Evolutionary conservation across 2,888 invertebrate species (phyloP), one percentile per base, ranked within the genome.

Genomic region (Tuta absoluta): DNA sequence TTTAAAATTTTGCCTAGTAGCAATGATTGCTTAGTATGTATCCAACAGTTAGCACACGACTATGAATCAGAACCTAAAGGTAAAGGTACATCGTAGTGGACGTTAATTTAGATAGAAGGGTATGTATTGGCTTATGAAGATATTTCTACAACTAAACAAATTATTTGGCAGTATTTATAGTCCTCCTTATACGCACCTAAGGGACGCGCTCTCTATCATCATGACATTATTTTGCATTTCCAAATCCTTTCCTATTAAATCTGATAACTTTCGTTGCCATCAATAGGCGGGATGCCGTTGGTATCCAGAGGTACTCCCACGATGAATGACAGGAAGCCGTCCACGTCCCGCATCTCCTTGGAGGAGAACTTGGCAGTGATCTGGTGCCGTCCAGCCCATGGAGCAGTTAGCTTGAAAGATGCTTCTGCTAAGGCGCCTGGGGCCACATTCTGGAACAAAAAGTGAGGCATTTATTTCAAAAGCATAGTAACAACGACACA

Each of bases 341-440:
- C 98, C 1, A 98, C 96, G 79, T 98, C 98, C 68, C 95, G 95
- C 73, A 98, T 92, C 82, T 98, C 97, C 75, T 95, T 96, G 12
- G 97, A 96, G 61, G 93, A 93, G 85, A 98, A 98, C 82, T 97
- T 98, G 21, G 96, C 97, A 24, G 95, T 94, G 68, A 98, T 94
- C 19, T 97, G 96, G 69, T 95, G 95, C 45, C 95, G 93, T 0
- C 98, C 98, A 0, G 94, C 93, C 83, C 95, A 94, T 2, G 95
- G 95, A 0, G 98, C 97, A 0, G 93, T 94, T 79, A 98, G 93
- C 70, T 94, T 95, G 76, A 97, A 96, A 21, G 94, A 93, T 0
- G 95, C 95, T 63, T 93, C 93, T 0, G 96, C 96, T 38, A 94
- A 93, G 60, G 93, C 95, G 0, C 95, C 95, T 68, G 95, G 92